Base-by-base conservation (phyloP, 1,140 invertebrate species). In the Aphis craccivora region DNA sequence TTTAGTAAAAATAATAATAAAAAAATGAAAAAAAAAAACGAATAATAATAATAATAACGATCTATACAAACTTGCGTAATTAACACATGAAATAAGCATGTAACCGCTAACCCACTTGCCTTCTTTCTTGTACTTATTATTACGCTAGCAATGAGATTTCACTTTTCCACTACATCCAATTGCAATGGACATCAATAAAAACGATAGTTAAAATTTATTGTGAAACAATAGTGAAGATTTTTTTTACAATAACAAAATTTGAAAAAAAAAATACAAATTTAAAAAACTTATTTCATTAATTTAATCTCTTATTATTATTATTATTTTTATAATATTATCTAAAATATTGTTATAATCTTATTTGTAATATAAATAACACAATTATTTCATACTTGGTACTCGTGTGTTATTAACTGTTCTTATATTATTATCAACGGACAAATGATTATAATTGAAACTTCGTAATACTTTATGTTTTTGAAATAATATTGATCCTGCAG, bases 61-160 rank as follows among this genome's bases (percentile, higher is more conserved):
- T 87, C 22, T 35, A 35, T 89, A 53, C n/a, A 89, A 67, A 67
- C 53, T 90, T 90, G 89, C 89, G 55, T 90, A 67, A 90, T 90
- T 67, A 40, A 90, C 37, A 89, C 48, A 51, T 48, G 35, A 84
- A 93, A 55, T 40, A 53, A 93, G 76, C 81, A 93, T 86, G 81
- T 48, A 84, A 93, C 91, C 76, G 35, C 91, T 84, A 93, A 93
- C 91, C 91, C 91, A 93, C 81, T 93, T 86, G 81, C 37, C 76
- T 84, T 35, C 48, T 93, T 93, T 93, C 51, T 86, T 93, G 37
- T 86, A 37, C 76, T 81, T 51, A 45, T 91, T 91, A 92, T 92
- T 92, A 92, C 90, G 90, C 51, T 92, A 83, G n/a, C 81, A 67
- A 93, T 83, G 81, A 93, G 81, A 86, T 93, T 93, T 93, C 91